Evolutionary conservation across 2,797 vertebrate genomes (phyloP).

Genomic region (Tapera naevia): DNA sequence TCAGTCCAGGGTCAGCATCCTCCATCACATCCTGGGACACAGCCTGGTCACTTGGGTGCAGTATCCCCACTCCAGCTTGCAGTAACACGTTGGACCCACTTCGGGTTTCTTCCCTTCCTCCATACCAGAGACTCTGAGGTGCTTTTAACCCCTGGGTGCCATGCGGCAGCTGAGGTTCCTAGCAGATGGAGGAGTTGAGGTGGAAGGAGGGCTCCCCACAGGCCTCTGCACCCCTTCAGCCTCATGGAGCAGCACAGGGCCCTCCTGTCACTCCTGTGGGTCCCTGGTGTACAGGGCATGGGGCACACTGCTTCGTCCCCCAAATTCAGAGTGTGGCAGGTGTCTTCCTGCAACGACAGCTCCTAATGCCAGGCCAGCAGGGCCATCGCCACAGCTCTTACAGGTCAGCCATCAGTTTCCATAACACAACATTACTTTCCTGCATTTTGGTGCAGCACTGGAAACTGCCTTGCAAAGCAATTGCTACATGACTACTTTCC

Average conservation of each 20-base stretch:
- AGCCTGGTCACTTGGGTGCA: background rate
- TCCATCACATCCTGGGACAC: background rate
- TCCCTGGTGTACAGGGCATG: too few relatives aligned
- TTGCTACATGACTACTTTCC: background rate
- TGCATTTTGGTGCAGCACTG: background rate
- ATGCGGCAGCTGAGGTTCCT: background rate
- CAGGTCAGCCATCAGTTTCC: background rate
- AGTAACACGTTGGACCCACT: background rate
- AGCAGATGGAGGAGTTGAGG: background rate
- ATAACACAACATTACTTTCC: rapidly evolving
- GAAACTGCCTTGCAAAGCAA: background rate
- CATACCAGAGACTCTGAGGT: background rate
- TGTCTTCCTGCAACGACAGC: background rate
- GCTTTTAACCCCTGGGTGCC: background rate
- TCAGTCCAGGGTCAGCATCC: background rate
- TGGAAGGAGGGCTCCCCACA: background rate
- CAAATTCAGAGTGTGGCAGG: background rate
- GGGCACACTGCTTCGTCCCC: background rate
- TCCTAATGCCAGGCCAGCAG: background rate
- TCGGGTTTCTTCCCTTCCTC: background rate
- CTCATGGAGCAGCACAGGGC: rapidly evolving
- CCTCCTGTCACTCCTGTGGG: rapidly evolving
- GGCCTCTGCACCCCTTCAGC: background rate
- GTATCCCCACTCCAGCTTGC: rapidly evolving
- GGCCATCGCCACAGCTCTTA: rapidly evolving